A percentile compares a stretch with the other conserved stretches of the same genome.
Evolutionary conservation across 2,113 vertebrate species (phyloP).

Genomic region (Rhineura floridana): DNA sequence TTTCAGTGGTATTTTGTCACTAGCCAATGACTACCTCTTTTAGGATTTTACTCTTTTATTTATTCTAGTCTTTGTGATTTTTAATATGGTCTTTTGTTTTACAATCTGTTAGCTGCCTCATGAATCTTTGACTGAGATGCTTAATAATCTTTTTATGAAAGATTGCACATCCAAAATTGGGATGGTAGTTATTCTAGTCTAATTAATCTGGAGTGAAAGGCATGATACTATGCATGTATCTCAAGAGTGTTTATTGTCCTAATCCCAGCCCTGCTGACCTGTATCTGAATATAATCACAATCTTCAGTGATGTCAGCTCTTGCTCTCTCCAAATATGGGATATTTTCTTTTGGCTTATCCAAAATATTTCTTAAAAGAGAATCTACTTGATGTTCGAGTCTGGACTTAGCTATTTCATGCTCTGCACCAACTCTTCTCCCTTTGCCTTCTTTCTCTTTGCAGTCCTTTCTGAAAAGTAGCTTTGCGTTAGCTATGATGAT

Average conservation of each 20-base stretch:
- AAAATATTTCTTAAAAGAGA: conserved; percentile 28
- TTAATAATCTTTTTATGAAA: neutral
- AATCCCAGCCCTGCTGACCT: conserved; percentile 65
- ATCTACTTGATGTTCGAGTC: conserved; percentile 48
- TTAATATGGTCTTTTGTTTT: neutral
- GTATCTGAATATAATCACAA: conserved; percentile 81
- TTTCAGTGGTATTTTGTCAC: no score
- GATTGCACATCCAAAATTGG: neutral
- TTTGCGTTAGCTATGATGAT: conserved; percentile 92
- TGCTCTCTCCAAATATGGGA: conserved; percentile 1
- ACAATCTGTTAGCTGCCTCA: neutral
- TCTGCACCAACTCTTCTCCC: conserved; percentile 27
- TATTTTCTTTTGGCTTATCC: neutral
- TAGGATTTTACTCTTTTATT: neutral
- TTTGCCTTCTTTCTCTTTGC: conserved; percentile 64
- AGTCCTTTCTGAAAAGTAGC: conserved; percentile 85
- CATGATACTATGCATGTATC: no score
- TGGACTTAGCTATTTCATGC: conserved; percentile 38
- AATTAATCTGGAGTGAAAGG: neutral
- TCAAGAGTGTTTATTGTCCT: neutral
- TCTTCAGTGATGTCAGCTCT: conserved; percentile 61
- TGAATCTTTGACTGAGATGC: neutral
- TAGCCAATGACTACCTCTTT: no score
- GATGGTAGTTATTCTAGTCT: neutral
- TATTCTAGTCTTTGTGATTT: neutral